A percentile compares a stretch with the other conserved stretches of the same genome.
Conservation (phyloP, 1,140 invertebrate genomes). For the Drosophila mauritiana region DNA sequence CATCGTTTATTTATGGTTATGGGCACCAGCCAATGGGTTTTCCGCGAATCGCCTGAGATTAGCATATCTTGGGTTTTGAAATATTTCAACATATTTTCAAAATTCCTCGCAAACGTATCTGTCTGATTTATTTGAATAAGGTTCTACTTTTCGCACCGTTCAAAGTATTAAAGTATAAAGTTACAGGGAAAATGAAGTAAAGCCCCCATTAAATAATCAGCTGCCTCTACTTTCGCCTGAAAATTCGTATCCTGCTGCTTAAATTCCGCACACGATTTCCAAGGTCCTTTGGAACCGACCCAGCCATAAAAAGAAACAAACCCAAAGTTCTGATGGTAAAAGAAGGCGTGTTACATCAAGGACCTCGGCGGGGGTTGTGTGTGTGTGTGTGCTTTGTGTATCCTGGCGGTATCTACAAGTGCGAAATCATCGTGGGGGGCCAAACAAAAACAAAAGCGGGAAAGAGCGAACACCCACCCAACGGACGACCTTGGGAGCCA, state of each 20-base stretch:
- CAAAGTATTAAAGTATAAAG: too few species aligned
- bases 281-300: constrained; percentile 27
- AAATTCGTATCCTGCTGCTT: constrained; percentile 9
- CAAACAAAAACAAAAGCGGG: constrained; percentile 8
- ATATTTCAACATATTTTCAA: neutral
- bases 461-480: constrained; percentile 30
- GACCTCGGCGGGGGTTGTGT: neutral
- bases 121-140: too few species aligned
- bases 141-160: too few species aligned
- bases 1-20: constrained; percentile 22
- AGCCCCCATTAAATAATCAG: neutral
- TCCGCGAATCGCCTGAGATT: neutral
- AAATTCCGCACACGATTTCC: constrained; percentile 7
- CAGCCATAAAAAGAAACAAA: constrained; percentile 23
- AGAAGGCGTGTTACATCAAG: constrained; percentile 51
- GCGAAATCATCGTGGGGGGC: constrained; percentile 70
- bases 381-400: neutral
- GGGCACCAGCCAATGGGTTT: neutral
- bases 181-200: too few species aligned
- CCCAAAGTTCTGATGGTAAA: constrained; percentile 32
- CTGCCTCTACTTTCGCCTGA: neutral
- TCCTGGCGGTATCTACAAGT: constrained; percentile 48
- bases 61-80: neutral
- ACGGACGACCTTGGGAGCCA: constrained; percentile 68
- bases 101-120: neutral